Base-by-base conservation (phyloP, 1,140 invertebrate species). In the Chrysoperla carnea region DNA sequence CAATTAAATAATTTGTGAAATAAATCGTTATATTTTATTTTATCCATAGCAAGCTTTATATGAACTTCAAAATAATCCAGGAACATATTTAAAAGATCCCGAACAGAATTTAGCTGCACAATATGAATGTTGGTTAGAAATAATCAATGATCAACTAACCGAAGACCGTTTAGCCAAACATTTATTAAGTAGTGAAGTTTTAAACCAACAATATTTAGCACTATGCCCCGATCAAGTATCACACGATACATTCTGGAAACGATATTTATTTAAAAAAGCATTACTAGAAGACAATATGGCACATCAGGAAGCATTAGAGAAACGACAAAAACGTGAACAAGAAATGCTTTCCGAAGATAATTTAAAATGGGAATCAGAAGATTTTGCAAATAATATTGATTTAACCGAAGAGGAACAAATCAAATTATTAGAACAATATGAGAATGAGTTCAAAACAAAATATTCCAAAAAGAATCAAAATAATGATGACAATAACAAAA, bases 191-290 rank as follows among this genome's bases (percentile, higher is more conserved):
- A 68, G 60, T 13, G 60, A 65, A 1, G 42, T 66, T 12, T 47
- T 73, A 40, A 63, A 60, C 39, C 54, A 62, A 2, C 67, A 71
- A 52, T 68, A 70, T 40, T 54, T 63, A 37, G 64, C 59, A 46
- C 54, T 73, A 29, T 69, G 72, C 39, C 69, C 71, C 1, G 62
- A 70, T 43, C 62, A 64, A 8, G 63, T 72, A 1, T 55, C 66
- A 3, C 61, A 68, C 44, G 60, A 65, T 1, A 51, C 67, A 33
- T 74, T 74, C 51, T 74, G 70, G 70, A 68, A 72, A 54, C 62
- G 70, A 41, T 73, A 73, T 52, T 53, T 74, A 35, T 74, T 74
- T 58, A 68, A 68, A 45, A 70, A 70, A 53, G 72, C 72, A 0
- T 44, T 74, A 11, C 51, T 73, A 4, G 70, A 73, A 52, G 72